Base-by-base conservation (phyloP, 2,113 vertebrate species). In the Oncorhynchus kisutch region DNA sequence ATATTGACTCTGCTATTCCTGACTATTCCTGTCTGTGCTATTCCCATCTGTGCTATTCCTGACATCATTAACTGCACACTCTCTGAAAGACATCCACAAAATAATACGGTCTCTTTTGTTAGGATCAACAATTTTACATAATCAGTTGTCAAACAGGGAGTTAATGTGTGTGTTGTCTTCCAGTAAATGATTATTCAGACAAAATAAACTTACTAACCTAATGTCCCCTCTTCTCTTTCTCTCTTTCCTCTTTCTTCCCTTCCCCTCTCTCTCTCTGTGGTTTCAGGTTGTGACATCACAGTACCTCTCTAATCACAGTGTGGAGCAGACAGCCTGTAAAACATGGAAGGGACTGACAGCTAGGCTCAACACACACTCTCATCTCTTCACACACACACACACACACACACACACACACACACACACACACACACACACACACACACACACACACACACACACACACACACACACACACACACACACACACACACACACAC, bases 261-360 rank as follows among this genome's bases (percentile, higher is more conserved):
- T 88, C 84, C 48, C 62, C 80, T 65, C 85, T 75, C 79, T 57
- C 71, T 29, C 72, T 84, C 87, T 89, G 87, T 83, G 85, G 87
- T 91, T 91, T 88, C 88, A 89, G 76, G 60, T 77, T 84, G 67
- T 91, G 89, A 91, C 90, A 90, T 91, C 91, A 91, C 90, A 89
- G 89, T 88, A 90, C 90, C 91, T 88, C 88, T 89, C 88, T 90
- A 91, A 91, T 90, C 89, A 92, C 88, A 80, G 84, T 87, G 90
- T 83, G 82, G 85, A 89, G 87, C 87, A 77, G 86, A 88, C 83
- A 80, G 88, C 84, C 88, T 91, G 90, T 92, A 91, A 91, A 92
- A 91, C 90, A 90, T 90, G 88, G 90, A 88, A 88, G 85, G 83
- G 85, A 88, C 87, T 91, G 90, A 91, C 91, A 91, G 91, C 81